Percentiles rank a stretch among this genome's conserved stretches.
Conservation (phyloP, 1,140 invertebrate species). For the Pachypsylla venusta region DNA sequence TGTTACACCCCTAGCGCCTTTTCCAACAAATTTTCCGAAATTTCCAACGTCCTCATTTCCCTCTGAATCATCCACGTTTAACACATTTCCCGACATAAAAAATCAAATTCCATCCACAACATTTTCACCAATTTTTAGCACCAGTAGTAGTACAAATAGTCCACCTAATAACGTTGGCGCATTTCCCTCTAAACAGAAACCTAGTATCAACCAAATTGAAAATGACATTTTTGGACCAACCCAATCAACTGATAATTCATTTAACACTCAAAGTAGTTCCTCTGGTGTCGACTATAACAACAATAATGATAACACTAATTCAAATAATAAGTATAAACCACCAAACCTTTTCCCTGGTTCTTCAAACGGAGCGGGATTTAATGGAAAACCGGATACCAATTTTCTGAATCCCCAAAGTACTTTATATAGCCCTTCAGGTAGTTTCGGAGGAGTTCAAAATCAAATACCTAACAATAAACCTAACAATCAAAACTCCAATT, state of each 20-base stretch:
- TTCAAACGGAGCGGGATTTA: not conserved
- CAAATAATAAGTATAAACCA: slow-evolving; percentile 8
- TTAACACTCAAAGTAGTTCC: slow-evolving; percentile 16
- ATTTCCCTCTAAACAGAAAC: slow-evolving; percentile 17
- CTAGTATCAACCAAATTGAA: slow-evolving; percentile 11
- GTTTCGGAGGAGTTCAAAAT: not conserved
- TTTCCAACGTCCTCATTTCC: no score
- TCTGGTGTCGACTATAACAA: slow-evolving; percentile 15
- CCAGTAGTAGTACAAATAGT: slow-evolving; percentile 2
- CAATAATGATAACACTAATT: slow-evolving; percentile 7
- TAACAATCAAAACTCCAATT: not conserved
- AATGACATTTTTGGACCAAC: not conserved
- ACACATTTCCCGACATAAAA: no score
- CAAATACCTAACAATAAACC: not conserved
- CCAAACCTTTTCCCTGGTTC: not conserved
- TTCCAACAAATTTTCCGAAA: slow-evolving; percentile 11
- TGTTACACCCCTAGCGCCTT: slow-evolving; percentile 2
- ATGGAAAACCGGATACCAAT: no score
- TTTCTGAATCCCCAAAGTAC: not conserved
- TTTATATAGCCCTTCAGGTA: not conserved
- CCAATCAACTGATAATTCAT: slow-evolving; percentile 22
- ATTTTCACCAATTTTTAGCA: not conserved
- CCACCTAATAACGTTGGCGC: slow-evolving; percentile 12
- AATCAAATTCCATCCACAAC: not conserved
- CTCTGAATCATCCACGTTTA: no score